These are phyloP conservation scores for Unio delphinus DNA, from an alignment of 2,888 invertebrate genomes.

Conservation along the genomic window DNA sequence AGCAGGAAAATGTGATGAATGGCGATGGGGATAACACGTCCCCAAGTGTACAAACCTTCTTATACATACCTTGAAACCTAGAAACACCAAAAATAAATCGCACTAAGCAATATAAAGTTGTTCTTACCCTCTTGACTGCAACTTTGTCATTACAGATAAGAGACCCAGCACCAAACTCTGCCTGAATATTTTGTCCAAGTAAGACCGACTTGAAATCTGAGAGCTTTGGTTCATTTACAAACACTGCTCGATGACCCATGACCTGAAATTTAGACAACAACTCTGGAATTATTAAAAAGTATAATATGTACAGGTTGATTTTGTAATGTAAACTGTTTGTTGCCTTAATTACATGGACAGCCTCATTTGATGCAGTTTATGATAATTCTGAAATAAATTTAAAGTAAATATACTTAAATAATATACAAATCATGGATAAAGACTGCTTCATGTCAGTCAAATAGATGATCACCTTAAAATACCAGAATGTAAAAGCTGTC, in stretches of 20 bases:
- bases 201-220: slow-evolving; percentile 87
- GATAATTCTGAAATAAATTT: too few relatives aligned
- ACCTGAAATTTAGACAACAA: slow-evolving; percentile 27
- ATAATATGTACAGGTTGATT: neutral
- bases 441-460: too few relatives aligned
- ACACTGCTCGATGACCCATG: slow-evolving; percentile 79
- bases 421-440: too few relatives aligned
- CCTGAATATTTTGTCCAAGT: slow-evolving; percentile 78
- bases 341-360: too few relatives aligned
- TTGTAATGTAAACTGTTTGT: neutral
- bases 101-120: slow-evolving; percentile 8
- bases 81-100: neutral
- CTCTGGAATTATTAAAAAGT: neutral
- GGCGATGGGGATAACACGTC: too few relatives aligned
- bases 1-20: too few relatives aligned
- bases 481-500: too few relatives aligned
- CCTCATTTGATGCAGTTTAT: too few relatives aligned
- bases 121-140: slow-evolving; percentile 85
- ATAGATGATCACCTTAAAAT: too few relatives aligned
- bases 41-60: too few relatives aligned
- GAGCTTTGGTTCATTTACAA: slow-evolving; percentile 93
- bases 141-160: slow-evolving; percentile 94
- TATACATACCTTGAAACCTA: neutral
- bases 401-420: too few relatives aligned
- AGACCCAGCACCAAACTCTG: slow-evolving; percentile 92